Conservation (phyloP, 2,113 vertebrate genomes). For the Sceloporus undulatus region DNA sequence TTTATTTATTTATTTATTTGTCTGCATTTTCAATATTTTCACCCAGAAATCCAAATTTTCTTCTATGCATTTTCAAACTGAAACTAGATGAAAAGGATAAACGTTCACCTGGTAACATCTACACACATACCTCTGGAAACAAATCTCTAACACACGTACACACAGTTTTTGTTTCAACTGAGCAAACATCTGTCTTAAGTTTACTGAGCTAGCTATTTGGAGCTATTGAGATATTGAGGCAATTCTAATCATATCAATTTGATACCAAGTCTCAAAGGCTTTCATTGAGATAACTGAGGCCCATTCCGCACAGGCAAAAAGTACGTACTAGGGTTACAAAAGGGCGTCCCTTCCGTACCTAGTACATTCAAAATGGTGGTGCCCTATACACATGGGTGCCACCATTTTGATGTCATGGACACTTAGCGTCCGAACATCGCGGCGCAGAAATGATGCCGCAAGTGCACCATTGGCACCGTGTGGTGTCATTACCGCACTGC, state of each 20-base stretch:
- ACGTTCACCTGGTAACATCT: not conserved
- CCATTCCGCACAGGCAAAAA: too few species aligned
- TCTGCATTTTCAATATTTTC: not conserved
- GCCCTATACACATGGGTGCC: too few species aligned
- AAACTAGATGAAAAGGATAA: not conserved
- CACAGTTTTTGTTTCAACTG: slow-evolving; percentile 18
- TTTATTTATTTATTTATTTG: not conserved
- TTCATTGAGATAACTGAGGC: not conserved
- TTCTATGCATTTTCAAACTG: not conserved
- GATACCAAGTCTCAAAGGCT: slow-evolving; percentile 22
- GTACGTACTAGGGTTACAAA: too few species aligned
- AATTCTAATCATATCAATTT: slow-evolving; percentile 6
- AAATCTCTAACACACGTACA: slow-evolving; percentile 25
- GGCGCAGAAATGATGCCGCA: too few species aligned
- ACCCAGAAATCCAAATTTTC: not conserved
- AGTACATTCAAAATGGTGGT: too few species aligned
- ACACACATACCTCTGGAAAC: not conserved
- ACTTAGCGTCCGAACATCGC: too few species aligned
- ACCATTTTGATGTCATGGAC: too few species aligned
- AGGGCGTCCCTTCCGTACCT: too few species aligned
- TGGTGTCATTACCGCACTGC: too few species aligned
- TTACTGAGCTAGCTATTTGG: slow-evolving; percentile 24
- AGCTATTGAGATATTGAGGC: slow-evolving; percentile 18
- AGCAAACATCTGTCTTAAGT: slow-evolving; percentile 35
- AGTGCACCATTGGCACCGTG: too few species aligned